Conservation (phyloP, 2,797 vertebrate species). For the Sebastiscus tertius region DNA sequence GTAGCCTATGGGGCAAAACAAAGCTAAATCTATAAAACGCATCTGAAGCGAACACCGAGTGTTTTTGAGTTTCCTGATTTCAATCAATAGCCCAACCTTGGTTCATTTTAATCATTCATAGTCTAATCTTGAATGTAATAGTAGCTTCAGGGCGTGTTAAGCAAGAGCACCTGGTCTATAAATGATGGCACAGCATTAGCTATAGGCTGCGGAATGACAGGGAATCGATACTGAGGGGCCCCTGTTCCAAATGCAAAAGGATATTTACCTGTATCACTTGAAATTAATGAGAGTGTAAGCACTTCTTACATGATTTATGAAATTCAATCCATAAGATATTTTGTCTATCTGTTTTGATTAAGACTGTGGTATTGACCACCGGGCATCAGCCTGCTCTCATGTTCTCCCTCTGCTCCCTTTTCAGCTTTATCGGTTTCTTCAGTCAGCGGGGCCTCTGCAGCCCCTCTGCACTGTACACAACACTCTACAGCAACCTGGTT, state of each 20-base stretch:
- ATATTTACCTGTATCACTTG: slow-evolving; percentile 64
- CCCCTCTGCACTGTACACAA: background rate
- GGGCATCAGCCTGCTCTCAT: background rate
- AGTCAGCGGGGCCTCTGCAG: slow-evolving; percentile 7
- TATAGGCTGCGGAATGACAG: slow-evolving; percentile 64
- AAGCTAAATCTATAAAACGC: slow-evolving; percentile 62
- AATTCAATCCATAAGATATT: slow-evolving; percentile 51
- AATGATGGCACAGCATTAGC: slow-evolving; percentile 63
- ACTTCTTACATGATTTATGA: slow-evolving; percentile 60
- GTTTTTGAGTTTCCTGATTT: slow-evolving; percentile 69
- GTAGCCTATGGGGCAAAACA: slow-evolving; percentile 56
- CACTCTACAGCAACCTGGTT: background rate
- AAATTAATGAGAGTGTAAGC: slow-evolving; percentile 57
- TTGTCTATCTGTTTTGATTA: slow-evolving; percentile 51
- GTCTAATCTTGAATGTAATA: slow-evolving; percentile 77
- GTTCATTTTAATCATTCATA: slow-evolving; percentile 78
- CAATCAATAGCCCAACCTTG: slow-evolving; percentile 72
- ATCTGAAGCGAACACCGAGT: slow-evolving; percentile 49
- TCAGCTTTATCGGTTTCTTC: slow-evolving; percentile 10
- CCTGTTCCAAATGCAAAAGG: slow-evolving; percentile 57
- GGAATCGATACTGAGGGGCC: slow-evolving; percentile 51
- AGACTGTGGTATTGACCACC: slow-evolving; percentile 31
- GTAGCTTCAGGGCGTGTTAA: slow-evolving; percentile 61
- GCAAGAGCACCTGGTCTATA: slow-evolving; percentile 66
- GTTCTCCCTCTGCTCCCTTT: slow-evolving; percentile 17